These are phyloP conservation scores for Chionomys nivalis DNA, from an alignment of 2,113 vertebrate species.

Conservation along the genomic window DNA sequence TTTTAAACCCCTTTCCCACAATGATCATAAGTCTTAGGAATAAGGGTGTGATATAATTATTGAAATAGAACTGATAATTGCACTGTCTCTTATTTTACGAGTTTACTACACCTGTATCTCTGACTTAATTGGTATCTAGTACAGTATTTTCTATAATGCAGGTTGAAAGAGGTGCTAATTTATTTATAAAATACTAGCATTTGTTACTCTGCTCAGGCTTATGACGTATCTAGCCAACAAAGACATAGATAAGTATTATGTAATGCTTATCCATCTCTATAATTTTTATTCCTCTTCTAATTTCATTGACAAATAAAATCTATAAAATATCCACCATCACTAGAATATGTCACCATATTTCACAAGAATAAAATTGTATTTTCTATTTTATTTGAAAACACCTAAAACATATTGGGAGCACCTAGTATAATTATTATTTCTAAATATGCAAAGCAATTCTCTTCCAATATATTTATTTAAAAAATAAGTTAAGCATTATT, in stretches of 20 bases:
- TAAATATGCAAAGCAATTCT: accelerated
- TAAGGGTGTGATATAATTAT: neutral
- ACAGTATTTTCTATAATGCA: neutral
- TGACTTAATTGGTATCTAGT: neutral
- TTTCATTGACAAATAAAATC: neutral
- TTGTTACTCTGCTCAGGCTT: neutral
- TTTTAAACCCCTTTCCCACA: neutral
- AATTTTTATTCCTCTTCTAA: neutral
- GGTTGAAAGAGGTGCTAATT: neutral
- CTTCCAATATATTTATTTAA: neutral
- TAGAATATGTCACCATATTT: neutral
- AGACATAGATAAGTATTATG: neutral
- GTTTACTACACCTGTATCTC: neutral
- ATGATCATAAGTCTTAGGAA: neutral
- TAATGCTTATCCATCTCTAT: neutral
- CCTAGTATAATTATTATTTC: neutral
- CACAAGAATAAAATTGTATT: neutral
- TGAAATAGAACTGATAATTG: neutral
- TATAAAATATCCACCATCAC: neutral
- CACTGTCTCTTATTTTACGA: neutral
- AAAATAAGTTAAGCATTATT: neutral
- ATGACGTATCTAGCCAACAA: neutral
- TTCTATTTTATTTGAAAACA: neutral
- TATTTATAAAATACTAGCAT: neutral
- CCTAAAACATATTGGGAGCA: neutral